Evolutionary conservation across 2,888 invertebrate genomes (phyloP).

Genomic region (Stenoptilia bipunctidactyla): DNA sequence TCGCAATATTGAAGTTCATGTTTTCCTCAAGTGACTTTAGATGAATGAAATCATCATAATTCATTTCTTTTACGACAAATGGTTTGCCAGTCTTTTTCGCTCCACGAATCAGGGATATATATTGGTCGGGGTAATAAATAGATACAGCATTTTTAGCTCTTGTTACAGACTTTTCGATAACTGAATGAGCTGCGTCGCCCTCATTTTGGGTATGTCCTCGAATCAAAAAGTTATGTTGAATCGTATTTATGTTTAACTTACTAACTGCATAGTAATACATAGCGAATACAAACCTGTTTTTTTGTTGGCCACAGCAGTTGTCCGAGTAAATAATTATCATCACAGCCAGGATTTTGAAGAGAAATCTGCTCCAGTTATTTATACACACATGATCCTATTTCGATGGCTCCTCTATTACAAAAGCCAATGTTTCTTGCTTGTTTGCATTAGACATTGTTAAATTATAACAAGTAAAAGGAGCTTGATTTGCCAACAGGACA

Average conservation of each 20-base stretch:
- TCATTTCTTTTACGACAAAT: slow-evolving; percentile 14
- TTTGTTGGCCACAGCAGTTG: slow-evolving; percentile 7
- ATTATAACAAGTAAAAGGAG: slow-evolving; percentile 21
- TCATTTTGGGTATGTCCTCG: slow-evolving; percentile 12
- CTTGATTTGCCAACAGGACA: slow-evolving; percentile 23
- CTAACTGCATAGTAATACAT: slow-evolving; percentile 8
- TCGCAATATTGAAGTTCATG: slow-evolving; percentile 1
- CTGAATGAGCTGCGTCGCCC: slow-evolving; percentile 8
- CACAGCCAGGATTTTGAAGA: slow-evolving; percentile 8
- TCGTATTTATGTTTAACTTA: slow-evolving; percentile 11
- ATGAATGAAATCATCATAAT: slow-evolving; percentile 15
- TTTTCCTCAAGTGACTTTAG: slow-evolving; percentile 14
- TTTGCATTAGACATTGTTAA: slow-evolving; percentile 14
- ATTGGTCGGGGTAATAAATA: slow-evolving; percentile 9
- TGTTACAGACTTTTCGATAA: slow-evolving; percentile 3
- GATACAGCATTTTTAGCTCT: slow-evolving; percentile 8
- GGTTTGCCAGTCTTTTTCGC: slow-evolving; percentile 18
- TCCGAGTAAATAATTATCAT: slow-evolving; percentile 10
- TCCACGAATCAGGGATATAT: slow-evolving; percentile 13
- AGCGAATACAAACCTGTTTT: slow-evolving; percentile 6
- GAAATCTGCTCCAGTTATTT: slow-evolving; percentile 9
- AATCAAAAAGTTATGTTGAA: slow-evolving; percentile 13
- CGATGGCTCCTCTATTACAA: slow-evolving; percentile 17
- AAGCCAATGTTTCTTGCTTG: slow-evolving; percentile 12
- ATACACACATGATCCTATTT: slow-evolving; percentile 17